Base-by-base conservation (phyloP, 2,797 vertebrate genomes). In the Pseudochromis fuscus region DNA sequence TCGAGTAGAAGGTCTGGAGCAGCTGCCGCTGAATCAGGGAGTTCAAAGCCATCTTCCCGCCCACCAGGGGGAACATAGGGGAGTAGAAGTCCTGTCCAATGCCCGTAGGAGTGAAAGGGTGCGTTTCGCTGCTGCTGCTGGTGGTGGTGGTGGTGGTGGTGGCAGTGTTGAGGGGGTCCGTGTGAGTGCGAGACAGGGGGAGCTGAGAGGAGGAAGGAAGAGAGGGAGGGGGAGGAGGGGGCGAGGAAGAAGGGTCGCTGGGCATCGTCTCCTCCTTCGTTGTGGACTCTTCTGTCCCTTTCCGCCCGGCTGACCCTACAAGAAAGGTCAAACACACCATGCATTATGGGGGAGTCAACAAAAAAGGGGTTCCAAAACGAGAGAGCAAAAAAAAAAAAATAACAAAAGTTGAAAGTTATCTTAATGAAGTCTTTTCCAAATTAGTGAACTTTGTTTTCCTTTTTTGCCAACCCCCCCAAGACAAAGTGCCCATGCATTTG, bases 281-380 rank as follows among this genome's bases (percentile, higher is more conserved):
- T 65, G 93, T 90, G 93, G 95, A 94, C 94, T 94, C 95, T 88
- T 97, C 96, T 96, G 96, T 97, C 96, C 96, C 95, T 98, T 97
- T 98, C 95, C 96, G 96, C 94, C 96, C 94, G 94, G 97, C 96
- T 97, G 96, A 96, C 96, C 97, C 97, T 99, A 99, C 97, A 98
- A 98, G 97, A 98, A 99, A 99, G 97, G 97, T 96, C 97, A 98
- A 98, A 98, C 97, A 99, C 96, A 99, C 88, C 88, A 97, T 98
- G 97, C 97, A 98, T 99, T 99, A 99, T 97, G 97, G 97, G 97
- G 97, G 97, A 95, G 97, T 95, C 95, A 96, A 96, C 92, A 94
- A 94, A 95, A 93, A 93, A 92, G 89, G 96, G 95, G 95, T 94
- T 90, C 86, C 95, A 95, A 96, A 95, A 90, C 87, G 56, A 87